A percentile compares a stretch with the other conserved stretches of the same genome.
Conservation (phyloP, 2,888 invertebrate species). For the Abrostola tripartita region DNA sequence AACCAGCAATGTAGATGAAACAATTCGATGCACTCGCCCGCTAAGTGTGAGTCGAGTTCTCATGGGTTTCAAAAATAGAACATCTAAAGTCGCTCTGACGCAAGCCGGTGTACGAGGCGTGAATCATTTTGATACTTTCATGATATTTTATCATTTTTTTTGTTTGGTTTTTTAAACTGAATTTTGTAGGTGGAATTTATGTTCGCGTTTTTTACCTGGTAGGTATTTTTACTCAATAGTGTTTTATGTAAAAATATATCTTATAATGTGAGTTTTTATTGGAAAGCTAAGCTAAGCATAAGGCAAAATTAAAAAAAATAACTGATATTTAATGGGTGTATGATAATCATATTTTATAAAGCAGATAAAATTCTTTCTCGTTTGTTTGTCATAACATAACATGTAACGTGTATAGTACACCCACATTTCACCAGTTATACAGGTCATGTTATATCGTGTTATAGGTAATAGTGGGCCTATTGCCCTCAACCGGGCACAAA, state of each 20-base stretch:
- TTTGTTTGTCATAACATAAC: neutral
- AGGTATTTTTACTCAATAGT: too few species aligned
- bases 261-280: neutral
- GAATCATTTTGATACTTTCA: slow-evolving; percentile 65
- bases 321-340: too few species aligned
- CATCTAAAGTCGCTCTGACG: slow-evolving; percentile 73
- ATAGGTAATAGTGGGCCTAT: too few species aligned
- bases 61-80: slow-evolving; percentile 76
- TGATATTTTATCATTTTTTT: slow-evolving; percentile 12
- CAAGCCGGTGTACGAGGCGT: slow-evolving; percentile 56
- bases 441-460: too few species aligned
- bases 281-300: neutral
- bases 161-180: slow-evolving; percentile 4
- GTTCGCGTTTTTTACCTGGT: neutral
- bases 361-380: too few species aligned
- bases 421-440: too few species aligned
- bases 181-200: slow-evolving; percentile 4
- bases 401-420: too few species aligned
- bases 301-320: too few species aligned
- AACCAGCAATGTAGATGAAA: slow-evolving; percentile 55
- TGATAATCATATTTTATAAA: too few species aligned
- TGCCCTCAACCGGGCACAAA: too few species aligned
- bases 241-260: neutral
- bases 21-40: slow-evolving; percentile 14
- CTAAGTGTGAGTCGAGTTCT: slow-evolving; percentile 52